These are phyloP conservation scores for Phrynosoma platyrhinos DNA, from an alignment of 2,113 vertebrate genomes.

Conservation along the genomic window DNA sequence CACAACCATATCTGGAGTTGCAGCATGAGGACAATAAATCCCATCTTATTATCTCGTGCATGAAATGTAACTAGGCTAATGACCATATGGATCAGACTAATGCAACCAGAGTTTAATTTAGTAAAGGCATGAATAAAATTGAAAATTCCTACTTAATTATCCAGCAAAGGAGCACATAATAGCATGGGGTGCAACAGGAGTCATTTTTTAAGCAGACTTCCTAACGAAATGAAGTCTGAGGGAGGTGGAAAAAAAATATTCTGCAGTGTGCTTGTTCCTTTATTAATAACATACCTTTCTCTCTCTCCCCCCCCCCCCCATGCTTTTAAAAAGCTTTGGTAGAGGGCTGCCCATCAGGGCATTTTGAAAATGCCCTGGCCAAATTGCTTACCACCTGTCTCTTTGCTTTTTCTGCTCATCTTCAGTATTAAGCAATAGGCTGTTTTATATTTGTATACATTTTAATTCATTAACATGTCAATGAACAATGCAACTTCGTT, in stretches of 20 bases:
- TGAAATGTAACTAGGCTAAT: slow-evolving; percentile 64
- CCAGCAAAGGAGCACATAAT: slow-evolving; percentile 46
- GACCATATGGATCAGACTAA: slow-evolving; percentile 65
- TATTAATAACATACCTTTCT: not conserved
- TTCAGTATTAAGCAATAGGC: not conserved
- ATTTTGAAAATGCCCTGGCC: slow-evolving; percentile 7
- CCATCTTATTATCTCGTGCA: slow-evolving; percentile 56
- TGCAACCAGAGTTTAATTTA: slow-evolving; percentile 57
- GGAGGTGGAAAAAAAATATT: slow-evolving; percentile 16
- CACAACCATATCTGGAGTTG: slow-evolving; percentile 55
- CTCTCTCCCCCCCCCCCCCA: not conserved
- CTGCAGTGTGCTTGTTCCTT: fast-evolving
- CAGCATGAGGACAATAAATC: slow-evolving; percentile 56
- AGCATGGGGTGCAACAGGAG: slow-evolving; percentile 47
- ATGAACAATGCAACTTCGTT: not conserved
- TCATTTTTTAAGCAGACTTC: slow-evolving; percentile 33
- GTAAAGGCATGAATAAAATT: slow-evolving; percentile 25
- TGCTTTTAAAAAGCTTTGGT: not conserved
- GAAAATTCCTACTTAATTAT: slow-evolving; percentile 61
- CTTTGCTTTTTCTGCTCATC: not conserved
- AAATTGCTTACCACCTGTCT: slow-evolving; percentile 9
- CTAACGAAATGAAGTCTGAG: slow-evolving; percentile 25
- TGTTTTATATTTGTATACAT: slow-evolving; percentile 17
- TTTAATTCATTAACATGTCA: slow-evolving; percentile 29
- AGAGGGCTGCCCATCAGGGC: not conserved